phyloP scores from a whole-genome alignment of 2,797 vertebrate genomes.

The Anguilla obscura region DNA sequence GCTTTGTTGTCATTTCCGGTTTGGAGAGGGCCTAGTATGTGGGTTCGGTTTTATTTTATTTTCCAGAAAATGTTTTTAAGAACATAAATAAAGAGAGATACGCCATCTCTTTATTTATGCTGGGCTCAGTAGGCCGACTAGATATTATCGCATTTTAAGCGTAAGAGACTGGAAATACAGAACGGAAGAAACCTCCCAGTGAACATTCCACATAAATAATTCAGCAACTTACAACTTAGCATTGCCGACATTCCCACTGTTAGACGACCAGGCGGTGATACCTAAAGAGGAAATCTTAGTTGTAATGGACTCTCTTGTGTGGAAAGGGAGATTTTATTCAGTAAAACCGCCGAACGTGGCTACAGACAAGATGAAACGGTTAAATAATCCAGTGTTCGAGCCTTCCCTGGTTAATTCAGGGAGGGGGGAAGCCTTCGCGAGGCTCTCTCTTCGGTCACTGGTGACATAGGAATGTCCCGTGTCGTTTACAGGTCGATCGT shows the following conservation, averaged over 20 bases:
- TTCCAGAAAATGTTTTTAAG: background rate
- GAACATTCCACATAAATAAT: slow-evolving; percentile 22
- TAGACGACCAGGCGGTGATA: background rate
- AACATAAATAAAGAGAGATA: background rate
- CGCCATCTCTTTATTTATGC: background rate
- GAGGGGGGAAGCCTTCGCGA: background rate
- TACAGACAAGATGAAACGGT: background rate
- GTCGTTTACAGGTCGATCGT: background rate
- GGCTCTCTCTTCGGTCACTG: background rate
- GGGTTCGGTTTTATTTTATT: background rate
- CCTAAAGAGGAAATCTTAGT: background rate
- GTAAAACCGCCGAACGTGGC: background rate
- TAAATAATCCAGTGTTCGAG: background rate
- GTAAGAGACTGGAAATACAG: background rate
- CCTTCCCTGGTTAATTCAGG: background rate
- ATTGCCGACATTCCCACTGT: slow-evolving; percentile 35
- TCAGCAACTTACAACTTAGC: slow-evolving; percentile 26
- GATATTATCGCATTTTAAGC: background rate
- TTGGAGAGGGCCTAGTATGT: background rate
- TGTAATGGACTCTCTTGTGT: background rate
- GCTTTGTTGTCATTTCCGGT: background rate
- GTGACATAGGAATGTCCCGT: background rate
- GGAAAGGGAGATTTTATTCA: background rate
- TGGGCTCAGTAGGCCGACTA: background rate
- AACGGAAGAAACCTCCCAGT: slow-evolving; percentile 14